These are phyloP conservation scores for Hapalemur alaotrensis DNA, from an alignment of 2,797 vertebrate species.

Conservation along the genomic window DNA sequence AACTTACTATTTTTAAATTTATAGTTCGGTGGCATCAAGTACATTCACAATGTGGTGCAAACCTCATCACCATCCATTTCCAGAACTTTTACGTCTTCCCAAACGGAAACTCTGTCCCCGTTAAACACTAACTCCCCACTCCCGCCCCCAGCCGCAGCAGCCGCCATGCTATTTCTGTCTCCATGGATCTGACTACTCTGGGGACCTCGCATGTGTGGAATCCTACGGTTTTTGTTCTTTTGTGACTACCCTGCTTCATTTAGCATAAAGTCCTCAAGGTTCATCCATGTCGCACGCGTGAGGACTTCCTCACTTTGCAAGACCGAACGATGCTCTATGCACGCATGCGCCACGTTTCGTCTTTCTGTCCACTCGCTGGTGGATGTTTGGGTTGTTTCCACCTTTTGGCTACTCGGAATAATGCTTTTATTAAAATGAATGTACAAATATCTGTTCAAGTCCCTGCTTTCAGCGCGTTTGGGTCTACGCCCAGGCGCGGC, in stretches of 20 bases:
- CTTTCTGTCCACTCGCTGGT: rapidly evolving
- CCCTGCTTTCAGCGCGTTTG: not conserved
- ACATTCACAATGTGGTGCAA: rapidly evolving
- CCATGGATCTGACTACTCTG: not conserved
- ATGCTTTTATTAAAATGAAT: not conserved
- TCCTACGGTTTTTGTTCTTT: not conserved
- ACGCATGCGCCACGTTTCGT: rapidly evolving
- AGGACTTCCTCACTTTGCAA: not conserved
- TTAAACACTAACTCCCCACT: not conserved
- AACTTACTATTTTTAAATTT: rapidly evolving
- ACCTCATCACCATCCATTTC: rapidly evolving
- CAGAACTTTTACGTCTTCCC: not conserved
- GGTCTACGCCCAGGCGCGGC: rapidly evolving
- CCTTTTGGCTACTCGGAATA: not conserved
- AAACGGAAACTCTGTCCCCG: not conserved
- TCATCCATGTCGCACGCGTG: not conserved
- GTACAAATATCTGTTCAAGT: rapidly evolving
- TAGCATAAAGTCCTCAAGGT: too few species aligned
- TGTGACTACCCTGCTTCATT: not conserved
- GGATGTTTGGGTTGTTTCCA: not conserved
- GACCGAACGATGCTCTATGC: not conserved
- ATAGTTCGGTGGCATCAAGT: not conserved
- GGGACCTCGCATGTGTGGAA: not conserved
- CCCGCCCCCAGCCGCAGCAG: not conserved
- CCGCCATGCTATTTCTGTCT: not conserved